A percentile compares a stretch with the other conserved stretches of the same genome.
phyloP scores from a whole-genome alignment of 2,888 invertebrate genomes.

The Caenorhabditis sulstoni region DNA sequence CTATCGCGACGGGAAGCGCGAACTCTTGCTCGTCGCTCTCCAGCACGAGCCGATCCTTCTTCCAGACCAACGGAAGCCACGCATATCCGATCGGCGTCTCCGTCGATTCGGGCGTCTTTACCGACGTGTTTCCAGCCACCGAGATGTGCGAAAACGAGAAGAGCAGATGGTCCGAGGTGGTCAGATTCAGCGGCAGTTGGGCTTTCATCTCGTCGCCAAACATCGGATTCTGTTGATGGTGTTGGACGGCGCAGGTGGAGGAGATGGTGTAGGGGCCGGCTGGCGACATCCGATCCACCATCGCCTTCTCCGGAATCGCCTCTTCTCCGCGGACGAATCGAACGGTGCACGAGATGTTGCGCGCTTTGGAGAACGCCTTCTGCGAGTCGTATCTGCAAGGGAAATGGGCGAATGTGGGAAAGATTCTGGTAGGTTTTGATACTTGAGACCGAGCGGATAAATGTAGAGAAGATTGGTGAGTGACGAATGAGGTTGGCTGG shows the following conservation, averaged over 20 bases:
- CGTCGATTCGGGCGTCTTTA: slow-evolving; percentile 71
- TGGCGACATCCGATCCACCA: slow-evolving; percentile 71
- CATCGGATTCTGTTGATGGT: slow-evolving; percentile 78
- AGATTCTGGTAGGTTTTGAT: too few species aligned
- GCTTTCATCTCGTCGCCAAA: slow-evolving; percentile 86
- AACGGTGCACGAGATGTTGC: slow-evolving; percentile 93
- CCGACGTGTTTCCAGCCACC: slow-evolving; percentile 85
- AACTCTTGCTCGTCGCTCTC: slow-evolving; percentile 87
- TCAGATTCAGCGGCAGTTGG: slow-evolving; percentile 89
- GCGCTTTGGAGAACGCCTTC: slow-evolving; percentile 84
- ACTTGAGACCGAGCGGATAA: slow-evolving; percentile 86
- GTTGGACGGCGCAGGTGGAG: slow-evolving; percentile 74
- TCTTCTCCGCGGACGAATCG: slow-evolving; percentile 86
- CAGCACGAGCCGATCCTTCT: slow-evolving; percentile 84
- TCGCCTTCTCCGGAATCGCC: slow-evolving; percentile 81
- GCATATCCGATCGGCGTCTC: slow-evolving; percentile 90
- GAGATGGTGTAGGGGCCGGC: slow-evolving; percentile 72
- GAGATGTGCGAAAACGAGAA: slow-evolving; percentile 97
- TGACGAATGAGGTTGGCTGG: slow-evolving; percentile 87
- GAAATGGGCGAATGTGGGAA: background rate
- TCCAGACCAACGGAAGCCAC: slow-evolving; percentile 91
- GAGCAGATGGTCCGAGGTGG: slow-evolving; percentile 90
- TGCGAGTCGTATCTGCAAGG: slow-evolving; percentile 73
- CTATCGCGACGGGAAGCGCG: slow-evolving; percentile 89
- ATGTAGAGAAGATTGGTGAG: slow-evolving; percentile 93